Percentiles rank a stretch among this genome's conserved stretches.
Evolutionary conservation across 2,113 vertebrate genomes (phyloP).

Genomic region (Amazona vittata): DNA sequence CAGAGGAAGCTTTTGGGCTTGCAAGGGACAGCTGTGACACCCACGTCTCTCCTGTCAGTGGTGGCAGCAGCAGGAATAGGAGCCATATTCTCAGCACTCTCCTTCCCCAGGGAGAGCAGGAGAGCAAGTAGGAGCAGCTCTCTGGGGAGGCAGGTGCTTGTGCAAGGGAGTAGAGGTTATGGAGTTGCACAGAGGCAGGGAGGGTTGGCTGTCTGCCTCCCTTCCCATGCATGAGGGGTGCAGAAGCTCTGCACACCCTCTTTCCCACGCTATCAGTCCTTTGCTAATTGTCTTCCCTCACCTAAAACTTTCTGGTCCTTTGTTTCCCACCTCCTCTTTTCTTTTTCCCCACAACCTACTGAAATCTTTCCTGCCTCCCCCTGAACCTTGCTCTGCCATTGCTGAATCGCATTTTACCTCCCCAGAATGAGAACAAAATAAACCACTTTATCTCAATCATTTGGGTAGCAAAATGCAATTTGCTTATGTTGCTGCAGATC

Average conservation of each 20-base stretch:
- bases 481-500: conserved; percentile 36
- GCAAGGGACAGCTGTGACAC: not conserved
- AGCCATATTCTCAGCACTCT: not conserved
- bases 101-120: not conserved
- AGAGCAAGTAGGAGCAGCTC: not conserved
- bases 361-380: not conserved
- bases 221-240: not conserved
- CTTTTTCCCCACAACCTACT: not conserved
- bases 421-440: conserved; percentile 23
- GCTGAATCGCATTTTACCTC: conserved; percentile 33
- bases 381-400: not conserved
- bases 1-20: not conserved
- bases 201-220: not conserved
- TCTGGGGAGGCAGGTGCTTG: not conserved
- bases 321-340: not conserved
- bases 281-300: not conserved
- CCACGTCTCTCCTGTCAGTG: not conserved
- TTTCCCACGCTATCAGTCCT: not conserved
- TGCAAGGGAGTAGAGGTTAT: not conserved
- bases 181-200: not conserved
- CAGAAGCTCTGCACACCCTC: not conserved
- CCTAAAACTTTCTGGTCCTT: not conserved
- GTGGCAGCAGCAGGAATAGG: not conserved
- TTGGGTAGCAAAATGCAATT: conserved; percentile 48
- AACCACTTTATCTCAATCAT: conserved; percentile 42